Conservation (phyloP, 1,140 invertebrate species). For the Chlorops oryzae region DNA sequence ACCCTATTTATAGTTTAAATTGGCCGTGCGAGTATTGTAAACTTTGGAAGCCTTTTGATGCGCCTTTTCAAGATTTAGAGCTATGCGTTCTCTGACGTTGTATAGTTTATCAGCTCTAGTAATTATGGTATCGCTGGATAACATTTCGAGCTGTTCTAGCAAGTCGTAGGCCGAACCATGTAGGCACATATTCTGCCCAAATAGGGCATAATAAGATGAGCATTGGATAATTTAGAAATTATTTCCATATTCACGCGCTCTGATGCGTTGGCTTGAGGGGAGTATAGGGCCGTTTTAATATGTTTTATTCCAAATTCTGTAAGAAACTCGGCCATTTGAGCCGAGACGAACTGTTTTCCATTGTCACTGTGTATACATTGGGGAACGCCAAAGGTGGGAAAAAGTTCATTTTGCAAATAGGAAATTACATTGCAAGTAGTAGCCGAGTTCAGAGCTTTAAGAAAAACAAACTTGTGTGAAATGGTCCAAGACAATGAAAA, state of each 20-base stretch:
- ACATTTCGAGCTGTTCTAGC: not conserved
- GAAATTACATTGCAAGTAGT: not conserved
- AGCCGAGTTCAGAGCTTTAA: constrained; percentile 5
- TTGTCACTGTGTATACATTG: constrained; percentile 9
- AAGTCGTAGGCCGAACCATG: constrained; percentile 1
- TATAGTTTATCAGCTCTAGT: not conserved
- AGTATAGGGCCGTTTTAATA: constrained; percentile 1
- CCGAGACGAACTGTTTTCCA: constrained; percentile 12
- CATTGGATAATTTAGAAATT: constrained; percentile 1
- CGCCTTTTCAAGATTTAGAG: not conserved
- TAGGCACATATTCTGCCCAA: constrained; percentile 1
- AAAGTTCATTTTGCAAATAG: constrained; percentile 3
- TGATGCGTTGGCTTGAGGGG: constrained; percentile 3
- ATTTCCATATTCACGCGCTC: not conserved
- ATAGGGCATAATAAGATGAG: constrained; percentile 3
- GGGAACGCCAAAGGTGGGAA: constrained; percentile 11
- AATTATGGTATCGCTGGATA: not conserved
- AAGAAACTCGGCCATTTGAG: constrained; percentile 1
- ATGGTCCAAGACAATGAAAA: constrained; percentile 8
- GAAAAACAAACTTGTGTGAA: constrained; percentile 6
- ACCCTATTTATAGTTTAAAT: not conserved
- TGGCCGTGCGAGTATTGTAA: constrained; percentile 7
- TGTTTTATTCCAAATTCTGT: not conserved
- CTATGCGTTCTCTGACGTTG: not conserved
- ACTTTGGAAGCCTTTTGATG: constrained; percentile 1